Base-by-base conservation (phyloP, 2,888 invertebrate genomes). In the Vannuccia rotundouncinata region DNA sequence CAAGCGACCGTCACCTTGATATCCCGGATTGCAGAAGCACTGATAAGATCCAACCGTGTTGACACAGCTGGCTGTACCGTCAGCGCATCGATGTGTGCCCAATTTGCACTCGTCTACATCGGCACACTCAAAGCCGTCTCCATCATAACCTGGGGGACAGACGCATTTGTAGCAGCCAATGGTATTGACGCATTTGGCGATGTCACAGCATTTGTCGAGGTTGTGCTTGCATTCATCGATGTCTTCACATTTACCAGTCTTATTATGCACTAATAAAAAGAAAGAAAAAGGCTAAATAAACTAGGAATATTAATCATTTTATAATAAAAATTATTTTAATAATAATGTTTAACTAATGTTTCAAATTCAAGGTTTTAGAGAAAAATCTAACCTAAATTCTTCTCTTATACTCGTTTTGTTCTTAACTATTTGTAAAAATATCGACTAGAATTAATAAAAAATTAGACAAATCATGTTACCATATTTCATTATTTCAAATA, bases 51-150 rank as follows among this genome's bases (percentile, higher is more conserved):
- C 77, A 29, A 25, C 77, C 0, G 29, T 73, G 73, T 73, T 73
- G 22, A 28, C 29, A 73, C 73, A 73, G 22, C 27, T 73, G 29
- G 73, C 87, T 76, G 86, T 85, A 30, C 82, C 82, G 82, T 5
- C 10, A 5, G 73, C 30, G 28, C 30, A 29, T 13, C 28, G n/a
- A 29, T 76, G 73, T 73, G 73, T 73, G 2, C 73, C 73, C 73
- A 73, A 22, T 2, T 5, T 2, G 73, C 73, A 73, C 73, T 73
- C 73, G 73, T 73, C 22, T 2, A 73, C 73, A 73, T 73, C 73
- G 27, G 27, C 73, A n/a, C 73, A 27, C 29, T 73, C 29, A 28
- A 73, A 73, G 29, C 73, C 73, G 25, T 73, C 73, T 5, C 73
- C 73, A 25, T 22, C 22, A 25, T 73, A 73, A n/a, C 77, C 77